These are phyloP conservation scores for Crambe crambe DNA, from an alignment of 37 sponge, comb jelly and placozoan species.

Conservation along the genomic window DNA sequence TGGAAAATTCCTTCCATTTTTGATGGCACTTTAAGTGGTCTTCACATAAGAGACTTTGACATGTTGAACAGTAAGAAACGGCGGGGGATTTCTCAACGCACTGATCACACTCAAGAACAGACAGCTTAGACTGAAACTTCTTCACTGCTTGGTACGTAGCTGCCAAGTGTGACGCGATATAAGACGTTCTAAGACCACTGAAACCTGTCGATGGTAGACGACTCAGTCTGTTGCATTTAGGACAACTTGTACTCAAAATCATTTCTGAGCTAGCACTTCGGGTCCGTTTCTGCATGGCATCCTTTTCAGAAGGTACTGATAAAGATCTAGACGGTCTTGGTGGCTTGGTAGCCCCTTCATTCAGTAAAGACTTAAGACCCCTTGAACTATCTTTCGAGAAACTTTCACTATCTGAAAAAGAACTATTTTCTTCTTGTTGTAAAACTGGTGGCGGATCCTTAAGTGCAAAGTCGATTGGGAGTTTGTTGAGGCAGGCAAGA, in stretches of 20 bases:
- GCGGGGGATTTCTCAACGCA: slow-evolving; percentile 9
- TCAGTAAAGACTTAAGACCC: neutral
- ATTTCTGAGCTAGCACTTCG: neutral
- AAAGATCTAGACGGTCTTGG: neutral
- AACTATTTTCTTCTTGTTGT: neutral
- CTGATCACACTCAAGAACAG: neutral
- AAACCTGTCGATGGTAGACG: neutral
- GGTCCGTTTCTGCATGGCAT: neutral
- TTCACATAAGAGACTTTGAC: neutral
- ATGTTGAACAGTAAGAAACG: neutral
- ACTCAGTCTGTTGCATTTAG: neutral
- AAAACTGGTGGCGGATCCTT: neutral
- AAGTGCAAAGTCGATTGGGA: neutral
- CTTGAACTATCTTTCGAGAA: neutral
- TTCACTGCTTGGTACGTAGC: neutral
- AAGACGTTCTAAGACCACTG: neutral
- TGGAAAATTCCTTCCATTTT: slow-evolving; percentile 1
- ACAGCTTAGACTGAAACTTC: neutral
- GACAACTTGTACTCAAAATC: slow-evolving; percentile 2
- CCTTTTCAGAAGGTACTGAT: neutral
- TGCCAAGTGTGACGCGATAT: neutral
- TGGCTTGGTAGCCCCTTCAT: neutral
- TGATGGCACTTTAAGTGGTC: neutral
- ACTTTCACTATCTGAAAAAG: neutral
- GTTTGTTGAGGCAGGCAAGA: slow-evolving; percentile 9